These are phyloP conservation scores for Dallia pectoralis DNA, from an alignment of 2,797 vertebrate genomes.

Conservation along the genomic window DNA sequence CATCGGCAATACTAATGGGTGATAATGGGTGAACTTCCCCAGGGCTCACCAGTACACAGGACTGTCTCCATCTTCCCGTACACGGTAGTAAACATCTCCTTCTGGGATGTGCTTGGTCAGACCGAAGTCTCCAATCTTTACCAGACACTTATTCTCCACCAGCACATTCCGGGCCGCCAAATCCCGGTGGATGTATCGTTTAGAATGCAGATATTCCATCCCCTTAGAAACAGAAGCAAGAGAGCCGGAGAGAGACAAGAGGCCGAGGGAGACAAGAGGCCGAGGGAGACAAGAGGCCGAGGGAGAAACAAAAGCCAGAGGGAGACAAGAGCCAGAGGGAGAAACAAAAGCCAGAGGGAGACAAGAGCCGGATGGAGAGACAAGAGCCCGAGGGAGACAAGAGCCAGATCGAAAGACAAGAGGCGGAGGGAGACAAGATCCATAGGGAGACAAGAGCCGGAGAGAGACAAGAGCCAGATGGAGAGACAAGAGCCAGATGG, in stretches of 20 bases:
- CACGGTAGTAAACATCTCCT: conserved; percentile 85
- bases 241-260: background rate
- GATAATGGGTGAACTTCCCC: background rate
- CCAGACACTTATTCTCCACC: conserved; percentile 83
- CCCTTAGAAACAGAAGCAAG: conserved; percentile 71
- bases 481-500: background rate
- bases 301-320: background rate
- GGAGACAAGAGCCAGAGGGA: background rate
- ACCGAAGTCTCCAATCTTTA: conserved; percentile 95
- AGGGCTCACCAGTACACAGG: conserved; percentile 87
- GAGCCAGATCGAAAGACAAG: background rate
- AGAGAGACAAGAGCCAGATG: too few species aligned
- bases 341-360: conserved; percentile 16
- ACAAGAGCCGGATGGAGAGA: background rate
- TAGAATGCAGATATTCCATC: conserved; percentile 89
- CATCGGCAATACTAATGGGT: background rate
- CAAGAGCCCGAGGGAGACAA: background rate
- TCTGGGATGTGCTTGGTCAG: conserved; percentile 89
- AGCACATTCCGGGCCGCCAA: conserved; percentile 90
- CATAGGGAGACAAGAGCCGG: too few species aligned
- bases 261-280: background rate
- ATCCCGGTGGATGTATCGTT: conserved; percentile 89
- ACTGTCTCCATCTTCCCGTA: conserved; percentile 87
- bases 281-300: background rate
- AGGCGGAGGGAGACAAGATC: background rate